Base-by-base conservation (phyloP, 2,113 vertebrate species). In the Pleuronectes platessa region DNA sequence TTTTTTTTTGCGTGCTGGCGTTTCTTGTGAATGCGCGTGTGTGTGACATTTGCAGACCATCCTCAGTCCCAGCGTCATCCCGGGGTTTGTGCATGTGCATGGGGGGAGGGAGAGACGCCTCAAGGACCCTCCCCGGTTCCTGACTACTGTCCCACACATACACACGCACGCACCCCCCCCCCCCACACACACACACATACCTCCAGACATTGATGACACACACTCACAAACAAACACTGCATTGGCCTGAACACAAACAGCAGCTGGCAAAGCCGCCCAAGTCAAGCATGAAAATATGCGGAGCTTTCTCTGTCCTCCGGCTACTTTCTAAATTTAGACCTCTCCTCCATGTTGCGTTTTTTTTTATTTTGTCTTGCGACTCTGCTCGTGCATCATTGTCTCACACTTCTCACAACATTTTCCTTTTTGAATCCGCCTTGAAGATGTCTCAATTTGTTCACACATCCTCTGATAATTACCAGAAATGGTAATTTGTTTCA, bases 281-380 rank as follows among this genome's bases (percentile, higher is more conserved):
- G 89, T 82, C 89, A 79, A 92, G 90, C 89, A 90, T 92, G 87
- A 88, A 92, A 91, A 90, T 85, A 80, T 87, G 79, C 78, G 75
- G 74, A 82, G 90, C 80, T 92, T 86, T 90, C 84, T 85, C 87
- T 90, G 76, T 91, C 90, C 90, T 88, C 76, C 68, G 80, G 89
- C 86, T 73, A 62, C 3, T 73, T 84, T 74, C 90, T 91, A 92
- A 79, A 92, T 90, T 86, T 90, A 91, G 89, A 82, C 35, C 62
- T 49, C 31, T 71, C 37, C 4, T 71, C 64, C 55, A 56, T 67
- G 61, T 58, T 67, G 2, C 5, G 3, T 62, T 58, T 27, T 60
- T 79, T 67, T 49, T 17, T 17, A 17, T 60, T 77, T 67, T 74
- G 62, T 80, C 74, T 81, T 18, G 2, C 37, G 47, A 17, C 63